Evolutionary conservation across 2,888 invertebrate species (phyloP).

Genomic region (Rapana venosa): DNA sequence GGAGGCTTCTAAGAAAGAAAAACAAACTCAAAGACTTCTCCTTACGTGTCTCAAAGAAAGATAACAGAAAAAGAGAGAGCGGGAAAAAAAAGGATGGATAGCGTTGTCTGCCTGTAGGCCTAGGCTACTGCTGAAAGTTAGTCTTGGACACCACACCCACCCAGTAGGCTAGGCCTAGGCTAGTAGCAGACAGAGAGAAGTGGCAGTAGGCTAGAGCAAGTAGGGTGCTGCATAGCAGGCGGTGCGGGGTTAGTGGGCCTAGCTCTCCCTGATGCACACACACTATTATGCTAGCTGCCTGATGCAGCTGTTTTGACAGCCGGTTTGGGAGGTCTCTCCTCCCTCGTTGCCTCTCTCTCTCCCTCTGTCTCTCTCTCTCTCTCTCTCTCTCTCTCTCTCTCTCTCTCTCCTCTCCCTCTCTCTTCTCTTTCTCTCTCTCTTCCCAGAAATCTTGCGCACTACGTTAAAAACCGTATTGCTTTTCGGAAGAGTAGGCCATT

Average conservation of each 20-base stretch:
- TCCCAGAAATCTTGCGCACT: no score
- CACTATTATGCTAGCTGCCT: constrained; percentile 3
- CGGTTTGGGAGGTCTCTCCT: background rate
- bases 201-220: background rate
- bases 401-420: background rate
- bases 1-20: no score
- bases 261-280: background rate
- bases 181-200: background rate
- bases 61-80: no score
- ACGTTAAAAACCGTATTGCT: no score
- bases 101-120: no score
- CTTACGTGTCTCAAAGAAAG: no score
- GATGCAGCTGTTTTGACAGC: constrained; percentile 20
- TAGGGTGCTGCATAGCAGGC: background rate
- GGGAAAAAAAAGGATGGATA: no score
- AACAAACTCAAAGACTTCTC: no score
- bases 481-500: no score
- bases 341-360: background rate
- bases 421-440: no score
- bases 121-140: no score
- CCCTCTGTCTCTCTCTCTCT: background rate
- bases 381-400: constrained; percentile 18
- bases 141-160: background rate
- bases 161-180: no score
- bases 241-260: background rate